Evolutionary conservation across 2,888 invertebrate genomes (phyloP).

Genomic region (Alitta virens): DNA sequence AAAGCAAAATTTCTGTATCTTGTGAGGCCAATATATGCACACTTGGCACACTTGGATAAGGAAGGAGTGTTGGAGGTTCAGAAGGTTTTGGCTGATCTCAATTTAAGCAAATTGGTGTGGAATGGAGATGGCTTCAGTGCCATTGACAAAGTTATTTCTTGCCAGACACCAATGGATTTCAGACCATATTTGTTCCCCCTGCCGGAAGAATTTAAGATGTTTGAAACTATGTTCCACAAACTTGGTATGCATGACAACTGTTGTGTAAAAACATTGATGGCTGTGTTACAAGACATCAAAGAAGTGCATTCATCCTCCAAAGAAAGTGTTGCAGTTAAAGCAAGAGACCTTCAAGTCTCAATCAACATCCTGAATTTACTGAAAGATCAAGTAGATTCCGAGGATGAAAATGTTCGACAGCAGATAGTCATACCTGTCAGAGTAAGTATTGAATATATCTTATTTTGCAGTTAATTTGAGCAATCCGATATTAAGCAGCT

Average conservation of each 20-base stretch:
- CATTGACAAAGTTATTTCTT: slow-evolving; percentile 12
- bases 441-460: too few species aligned
- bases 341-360: neutral
- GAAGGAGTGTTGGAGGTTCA: slow-evolving; percentile 5
- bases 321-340: neutral
- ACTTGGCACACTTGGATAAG: slow-evolving; percentile 13
- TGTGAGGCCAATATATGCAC: slow-evolving; percentile 23
- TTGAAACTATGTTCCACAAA: slow-evolving; percentile 19
- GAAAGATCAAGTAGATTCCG: neutral
- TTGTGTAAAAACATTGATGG: slow-evolving; percentile 12
- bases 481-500: too few species aligned
- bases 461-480: too few species aligned
- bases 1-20: slow-evolving; percentile 25
- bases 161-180: slow-evolving; percentile 22
- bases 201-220: slow-evolving; percentile 26
- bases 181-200: slow-evolving; percentile 28
- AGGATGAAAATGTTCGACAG: neutral
- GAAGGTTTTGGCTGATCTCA: neutral
- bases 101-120: slow-evolving; percentile 31
- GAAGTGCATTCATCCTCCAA: neutral
- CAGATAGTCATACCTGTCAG: neutral
- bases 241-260: slow-evolving; percentile 21
- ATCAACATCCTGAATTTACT: neutral
- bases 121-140: slow-evolving; percentile 32
- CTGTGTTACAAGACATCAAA: slow-evolving; percentile 20